These are phyloP conservation scores for Zaprionus inermis DNA, from an alignment of 1,140 invertebrate species.

Conservation along the genomic window DNA sequence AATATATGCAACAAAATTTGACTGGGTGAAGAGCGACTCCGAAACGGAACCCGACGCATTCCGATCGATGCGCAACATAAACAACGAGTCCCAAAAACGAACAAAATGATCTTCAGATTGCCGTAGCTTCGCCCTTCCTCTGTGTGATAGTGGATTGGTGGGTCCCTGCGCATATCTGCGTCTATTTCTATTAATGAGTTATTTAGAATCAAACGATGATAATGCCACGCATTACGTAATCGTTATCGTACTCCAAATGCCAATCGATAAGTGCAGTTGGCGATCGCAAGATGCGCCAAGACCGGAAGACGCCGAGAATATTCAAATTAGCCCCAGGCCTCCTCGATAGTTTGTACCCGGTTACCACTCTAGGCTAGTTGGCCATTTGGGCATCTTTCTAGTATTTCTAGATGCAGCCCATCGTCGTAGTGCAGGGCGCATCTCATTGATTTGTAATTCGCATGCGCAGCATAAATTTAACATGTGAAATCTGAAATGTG, in stretches of 20 bases:
- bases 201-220: slow-evolving; percentile 58
- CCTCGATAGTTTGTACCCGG: neutral
- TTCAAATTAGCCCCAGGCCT: slow-evolving; percentile 5
- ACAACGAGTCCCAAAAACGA: slow-evolving; percentile 49
- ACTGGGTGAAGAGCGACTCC: slow-evolving; percentile 20
- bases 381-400: slow-evolving; percentile 60
- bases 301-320: slow-evolving; percentile 13
- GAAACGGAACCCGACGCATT: slow-evolving; percentile 58
- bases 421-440: slow-evolving; percentile 39
- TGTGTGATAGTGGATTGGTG: no score
- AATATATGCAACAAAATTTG: slow-evolving; percentile 67
- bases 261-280: neutral
- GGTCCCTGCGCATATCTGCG: slow-evolving; percentile 8
- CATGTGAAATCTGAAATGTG: slow-evolving; percentile 73
- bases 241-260: slow-evolving; percentile 10
- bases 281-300: neutral
- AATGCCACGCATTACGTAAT: slow-evolving; percentile 15
- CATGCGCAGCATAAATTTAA: slow-evolving; percentile 72
- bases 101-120: slow-evolving; percentile 36
- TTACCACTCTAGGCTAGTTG: slow-evolving; percentile 10
- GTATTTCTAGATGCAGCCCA: slow-evolving; percentile 31
- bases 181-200: slow-evolving; percentile 66
- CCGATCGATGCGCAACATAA: slow-evolving; percentile 42
- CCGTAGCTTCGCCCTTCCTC: neutral
- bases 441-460: slow-evolving; percentile 82